A percentile compares a stretch with the other conserved stretches of the same genome.
Conservation (phyloP, 2,888 invertebrate species). For the Leptogaster cylindrica region DNA sequence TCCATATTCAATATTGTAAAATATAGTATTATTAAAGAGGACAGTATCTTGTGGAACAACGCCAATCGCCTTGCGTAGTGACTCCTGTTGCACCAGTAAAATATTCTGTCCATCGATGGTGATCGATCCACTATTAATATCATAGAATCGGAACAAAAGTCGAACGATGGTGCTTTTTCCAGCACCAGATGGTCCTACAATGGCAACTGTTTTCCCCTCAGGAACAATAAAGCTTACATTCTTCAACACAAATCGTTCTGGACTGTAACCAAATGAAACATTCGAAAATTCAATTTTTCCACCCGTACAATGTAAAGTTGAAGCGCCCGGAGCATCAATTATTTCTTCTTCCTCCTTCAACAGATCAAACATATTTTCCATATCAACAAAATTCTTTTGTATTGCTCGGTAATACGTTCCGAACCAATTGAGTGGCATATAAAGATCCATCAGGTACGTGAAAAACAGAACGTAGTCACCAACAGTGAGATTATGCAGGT, state of each 20-base stretch:
- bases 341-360: conserved; percentile 88
- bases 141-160: conserved; percentile 94
- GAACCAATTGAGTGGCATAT: conserved; percentile 96
- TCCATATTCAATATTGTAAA: conserved; percentile 95
- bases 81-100: conserved; percentile 81
- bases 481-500: conserved; percentile 74
- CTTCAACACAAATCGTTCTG: conserved; percentile 76
- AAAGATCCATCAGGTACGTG: conserved; percentile 91
- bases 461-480: conserved; percentile 97
- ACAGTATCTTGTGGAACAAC: conserved; percentile 98
- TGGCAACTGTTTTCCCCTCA: conserved; percentile 83
- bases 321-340: conserved; percentile 80
- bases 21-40: conserved; percentile 90
- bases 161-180: conserved; percentile 97
- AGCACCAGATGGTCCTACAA: conserved; percentile 87
- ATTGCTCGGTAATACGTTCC: conserved; percentile 98
- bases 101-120: conserved; percentile 90
- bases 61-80: conserved; percentile 83
- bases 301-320: conserved; percentile 66
- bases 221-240: conserved; percentile 81
- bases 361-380: conserved; percentile 99
- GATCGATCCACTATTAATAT: conserved; percentile 87
- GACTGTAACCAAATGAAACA: conserved; percentile 87
- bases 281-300: conserved; percentile 87
- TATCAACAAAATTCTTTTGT: conserved; percentile 96